Evolutionary conservation across 2,888 invertebrate species (phyloP).

Genomic region (Aleiodes alternator): DNA sequence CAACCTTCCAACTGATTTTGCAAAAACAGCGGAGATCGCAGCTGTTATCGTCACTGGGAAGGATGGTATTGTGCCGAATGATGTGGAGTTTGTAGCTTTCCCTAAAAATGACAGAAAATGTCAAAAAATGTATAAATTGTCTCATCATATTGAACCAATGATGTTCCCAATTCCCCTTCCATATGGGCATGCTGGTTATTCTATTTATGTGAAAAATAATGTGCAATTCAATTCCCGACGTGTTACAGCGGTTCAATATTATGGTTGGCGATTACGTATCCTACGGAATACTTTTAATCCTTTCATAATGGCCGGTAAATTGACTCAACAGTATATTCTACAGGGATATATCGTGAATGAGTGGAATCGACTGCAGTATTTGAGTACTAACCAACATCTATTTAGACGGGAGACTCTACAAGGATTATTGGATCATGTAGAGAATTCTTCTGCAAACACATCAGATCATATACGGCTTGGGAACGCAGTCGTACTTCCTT

Average conservation of each 20-base stretch:
- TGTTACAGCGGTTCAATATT: slow-evolving; percentile 1
- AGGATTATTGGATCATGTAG: slow-evolving; percentile 3
- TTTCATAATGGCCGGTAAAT: background rate
- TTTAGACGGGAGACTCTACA: slow-evolving; percentile 4
- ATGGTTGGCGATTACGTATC: slow-evolving; percentile 1
- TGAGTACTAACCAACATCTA: background rate
- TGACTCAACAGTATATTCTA: background rate
- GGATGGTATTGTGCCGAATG: background rate
- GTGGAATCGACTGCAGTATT: slow-evolving; percentile 1
- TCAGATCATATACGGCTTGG: background rate
- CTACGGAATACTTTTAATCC: background rate
- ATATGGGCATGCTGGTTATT: background rate
- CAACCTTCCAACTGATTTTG: background rate
- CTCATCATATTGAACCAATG: background rate
- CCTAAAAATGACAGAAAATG: background rate
- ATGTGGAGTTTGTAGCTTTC: background rate
- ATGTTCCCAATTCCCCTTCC: background rate
- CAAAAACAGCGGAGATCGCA: background rate
- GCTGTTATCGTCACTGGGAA: background rate
- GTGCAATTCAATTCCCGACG: background rate
- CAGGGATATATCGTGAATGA: slow-evolving; percentile 2
- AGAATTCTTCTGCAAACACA: background rate
- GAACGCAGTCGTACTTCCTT: background rate
- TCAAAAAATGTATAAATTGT: slow-evolving; percentile 4
- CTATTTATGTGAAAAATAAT: background rate